Conservation (phyloP, 2,888 invertebrate species). For the Hofmannophila pseudospretella region DNA sequence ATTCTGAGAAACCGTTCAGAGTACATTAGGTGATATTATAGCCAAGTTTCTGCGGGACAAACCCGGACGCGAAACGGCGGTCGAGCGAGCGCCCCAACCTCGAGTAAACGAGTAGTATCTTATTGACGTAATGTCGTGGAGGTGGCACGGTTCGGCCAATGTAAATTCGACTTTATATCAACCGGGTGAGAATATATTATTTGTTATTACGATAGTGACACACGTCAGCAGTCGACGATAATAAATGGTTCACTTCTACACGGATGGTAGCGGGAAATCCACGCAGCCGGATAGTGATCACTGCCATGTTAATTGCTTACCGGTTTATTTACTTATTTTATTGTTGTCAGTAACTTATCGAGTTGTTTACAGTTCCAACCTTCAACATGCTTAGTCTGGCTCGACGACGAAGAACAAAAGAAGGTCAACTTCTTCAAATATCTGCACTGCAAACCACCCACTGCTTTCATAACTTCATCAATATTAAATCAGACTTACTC, state of each 20-base stretch:
- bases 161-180: constrained; percentile 54
- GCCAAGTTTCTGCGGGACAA: constrained; percentile 51
- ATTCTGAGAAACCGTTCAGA: constrained; percentile 32
- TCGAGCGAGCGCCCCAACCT: constrained; percentile 52
- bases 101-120: constrained; percentile 70
- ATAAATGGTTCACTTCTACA: constrained; percentile 73
- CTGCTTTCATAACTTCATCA: not conserved
- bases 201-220: constrained; percentile 30
- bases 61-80: constrained; percentile 69
- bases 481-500: not conserved
- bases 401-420: constrained; percentile 7
- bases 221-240: constrained; percentile 68
- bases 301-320: constrained; percentile 60
- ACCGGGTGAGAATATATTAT: constrained; percentile 37
- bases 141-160: constrained; percentile 46
- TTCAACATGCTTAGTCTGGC: constrained; percentile 14
- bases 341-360: constrained; percentile 32
- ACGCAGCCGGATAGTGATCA: constrained; percentile 72
- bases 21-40: constrained; percentile 26
- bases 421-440: constrained; percentile 5
- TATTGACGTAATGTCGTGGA: constrained; percentile 72
- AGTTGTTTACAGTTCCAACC: constrained; percentile 40
- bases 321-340: constrained; percentile 50
- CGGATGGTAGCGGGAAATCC: constrained; percentile 73
- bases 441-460: not conserved